A percentile compares a stretch with the other conserved stretches of the same genome.
Evolutionary conservation across 2,797 vertebrate genomes (phyloP).

Genomic region (Chelon auratus): DNA sequence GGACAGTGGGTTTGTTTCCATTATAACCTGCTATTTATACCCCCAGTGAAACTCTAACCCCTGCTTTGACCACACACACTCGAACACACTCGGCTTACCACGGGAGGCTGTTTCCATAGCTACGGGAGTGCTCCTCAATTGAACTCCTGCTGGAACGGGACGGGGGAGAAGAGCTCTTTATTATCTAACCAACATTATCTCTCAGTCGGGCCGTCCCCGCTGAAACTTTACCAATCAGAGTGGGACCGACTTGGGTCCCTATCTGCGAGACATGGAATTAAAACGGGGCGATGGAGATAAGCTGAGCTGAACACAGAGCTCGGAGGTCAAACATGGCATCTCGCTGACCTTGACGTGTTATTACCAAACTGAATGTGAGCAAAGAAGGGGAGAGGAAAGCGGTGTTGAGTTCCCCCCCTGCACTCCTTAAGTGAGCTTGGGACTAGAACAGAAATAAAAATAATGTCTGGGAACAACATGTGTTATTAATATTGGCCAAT

Average conservation of each 20-base stretch:
- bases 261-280: conserved; percentile 9
- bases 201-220: conserved; percentile 17
- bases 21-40: conserved; percentile 70
- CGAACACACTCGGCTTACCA: conserved; percentile 48
- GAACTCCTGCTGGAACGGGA: conserved; percentile 41
- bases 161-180: conserved; percentile 14
- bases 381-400: neutral
- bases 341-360: conserved; percentile 57
- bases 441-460: neutral
- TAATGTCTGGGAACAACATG: neutral
- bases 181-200: conserved; percentile 51
- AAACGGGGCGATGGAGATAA: conserved; percentile 34
- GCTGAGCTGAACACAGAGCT: conserved; percentile 10
- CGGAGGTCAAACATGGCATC: conserved; percentile 46
- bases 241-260: conserved; percentile 5
- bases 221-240: conserved; percentile 45
- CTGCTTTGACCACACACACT: conserved; percentile 49
- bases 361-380: conserved; percentile 18
- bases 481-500: neutral
- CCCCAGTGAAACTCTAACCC: conserved; percentile 59
- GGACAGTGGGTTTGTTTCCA: conserved; percentile 53
- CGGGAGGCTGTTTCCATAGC: conserved; percentile 72
- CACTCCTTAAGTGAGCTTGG: conserved; percentile 32
- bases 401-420: conserved; percentile 47
- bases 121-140: conserved; percentile 59